Evolutionary conservation across 2,113 vertebrate genomes (phyloP).

Genomic region (Grus americana): DNA sequence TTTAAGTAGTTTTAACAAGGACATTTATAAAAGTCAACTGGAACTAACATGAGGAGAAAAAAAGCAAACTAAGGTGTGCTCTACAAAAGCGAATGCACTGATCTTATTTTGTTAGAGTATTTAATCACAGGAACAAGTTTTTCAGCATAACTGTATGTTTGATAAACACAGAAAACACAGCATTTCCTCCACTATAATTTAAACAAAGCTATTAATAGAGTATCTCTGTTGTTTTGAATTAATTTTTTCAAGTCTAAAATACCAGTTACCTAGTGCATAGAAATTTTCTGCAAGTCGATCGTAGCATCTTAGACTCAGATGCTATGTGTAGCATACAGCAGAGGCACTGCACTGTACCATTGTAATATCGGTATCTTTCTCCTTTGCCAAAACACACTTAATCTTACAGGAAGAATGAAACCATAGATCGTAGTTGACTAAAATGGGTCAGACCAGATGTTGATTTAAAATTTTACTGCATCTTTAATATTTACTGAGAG

Average conservation of each 20-base stretch:
- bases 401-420: background rate
- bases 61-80: background rate
- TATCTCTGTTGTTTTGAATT: background rate
- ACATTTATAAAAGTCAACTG: background rate
- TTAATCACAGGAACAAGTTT: background rate
- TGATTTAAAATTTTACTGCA: background rate
- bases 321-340: rapidly evolving
- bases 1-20: background rate
- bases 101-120: background rate
- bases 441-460: background rate
- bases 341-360: background rate
- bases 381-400: background rate
- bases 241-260: background rate
- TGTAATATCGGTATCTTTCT: background rate
- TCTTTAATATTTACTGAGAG: background rate
- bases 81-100: background rate
- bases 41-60: background rate
- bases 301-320: background rate
- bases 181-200: background rate
- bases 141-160: background rate
- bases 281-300: background rate
- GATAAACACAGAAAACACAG: background rate
- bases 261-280: background rate
- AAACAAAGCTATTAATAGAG: background rate
- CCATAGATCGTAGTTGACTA: background rate